Percentiles rank a stretch among this genome's conserved stretches.
phyloP scores from a whole-genome alignment of 2,797 vertebrate genomes.

The Muscicapa comitata region DNA sequence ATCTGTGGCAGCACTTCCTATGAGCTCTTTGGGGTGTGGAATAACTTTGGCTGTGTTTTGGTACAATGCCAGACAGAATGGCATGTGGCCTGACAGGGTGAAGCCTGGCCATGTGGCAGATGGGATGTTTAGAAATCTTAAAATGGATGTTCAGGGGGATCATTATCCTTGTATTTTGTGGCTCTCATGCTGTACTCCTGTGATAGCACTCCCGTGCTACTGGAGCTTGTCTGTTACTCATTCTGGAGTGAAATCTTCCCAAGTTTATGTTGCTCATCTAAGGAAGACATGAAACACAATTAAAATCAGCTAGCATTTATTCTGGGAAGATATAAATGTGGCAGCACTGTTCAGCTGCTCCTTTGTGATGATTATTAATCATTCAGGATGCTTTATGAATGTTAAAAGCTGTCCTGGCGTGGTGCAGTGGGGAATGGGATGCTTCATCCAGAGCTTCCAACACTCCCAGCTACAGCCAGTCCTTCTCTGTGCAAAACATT shows the following conservation, averaged over 20 bases:
- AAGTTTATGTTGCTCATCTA: background rate
- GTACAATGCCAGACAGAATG: background rate
- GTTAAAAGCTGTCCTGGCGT: background rate
- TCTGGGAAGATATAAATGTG: slow-evolving; percentile 33
- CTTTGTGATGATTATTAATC: slow-evolving; percentile 55
- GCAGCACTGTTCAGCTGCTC: slow-evolving; percentile 40
- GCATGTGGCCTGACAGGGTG: background rate
- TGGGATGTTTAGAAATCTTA: background rate
- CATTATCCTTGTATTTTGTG: background rate
- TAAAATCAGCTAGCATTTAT: slow-evolving; percentile 42
- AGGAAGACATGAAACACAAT: background rate
- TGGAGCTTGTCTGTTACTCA: background rate
- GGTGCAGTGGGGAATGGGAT: background rate
- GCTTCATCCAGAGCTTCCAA: background rate
- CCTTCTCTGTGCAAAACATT: background rate
- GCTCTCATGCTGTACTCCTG: background rate
- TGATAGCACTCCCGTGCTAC: background rate
- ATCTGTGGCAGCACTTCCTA: background rate
- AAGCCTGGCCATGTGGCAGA: background rate
- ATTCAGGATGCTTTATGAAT: slow-evolving; percentile 9
- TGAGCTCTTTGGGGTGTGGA: background rate
- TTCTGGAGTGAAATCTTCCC: background rate
- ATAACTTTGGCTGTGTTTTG: background rate
- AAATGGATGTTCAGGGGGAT: background rate
- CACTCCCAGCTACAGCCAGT: background rate